These are phyloP conservation scores for Creontiades dilutus DNA, from an alignment of 2,888 invertebrate genomes.

Conservation along the genomic window DNA sequence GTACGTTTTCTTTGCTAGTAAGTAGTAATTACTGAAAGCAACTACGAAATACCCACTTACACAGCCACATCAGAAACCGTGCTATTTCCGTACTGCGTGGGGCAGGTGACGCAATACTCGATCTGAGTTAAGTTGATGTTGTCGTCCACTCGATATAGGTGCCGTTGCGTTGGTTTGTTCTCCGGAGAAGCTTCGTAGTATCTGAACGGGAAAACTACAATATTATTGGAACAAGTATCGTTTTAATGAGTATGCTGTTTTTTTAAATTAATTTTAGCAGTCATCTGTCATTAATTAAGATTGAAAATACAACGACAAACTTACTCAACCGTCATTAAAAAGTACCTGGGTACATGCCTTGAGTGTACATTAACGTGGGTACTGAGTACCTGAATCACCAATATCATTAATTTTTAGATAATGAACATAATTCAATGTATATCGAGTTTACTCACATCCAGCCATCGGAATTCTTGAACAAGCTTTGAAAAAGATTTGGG, in stretches of 20 bases:
- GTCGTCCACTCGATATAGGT: constrained; percentile 86
- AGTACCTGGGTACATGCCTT: too few relatives aligned
- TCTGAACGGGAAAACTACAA: constrained; percentile 78
- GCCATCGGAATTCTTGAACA: constrained; percentile 52
- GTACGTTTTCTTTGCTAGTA: too few relatives aligned
- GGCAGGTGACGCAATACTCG: constrained; percentile 83
- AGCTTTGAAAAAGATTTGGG: constrained; percentile 32
- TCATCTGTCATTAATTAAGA: too few relatives aligned
- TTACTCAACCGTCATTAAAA: too few relatives aligned
- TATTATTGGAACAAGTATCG: background rate
- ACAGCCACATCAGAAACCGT: constrained; percentile 60
- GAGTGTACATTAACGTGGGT: too few relatives aligned
- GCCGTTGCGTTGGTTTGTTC: constrained; percentile 88
- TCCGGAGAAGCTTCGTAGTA: constrained; percentile 91
- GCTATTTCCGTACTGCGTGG: constrained; percentile 52
- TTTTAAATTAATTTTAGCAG: too few relatives aligned
- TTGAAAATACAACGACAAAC: too few relatives aligned
- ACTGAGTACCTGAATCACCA: too few relatives aligned
- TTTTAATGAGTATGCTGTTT: too few relatives aligned
- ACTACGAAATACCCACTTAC: background rate
- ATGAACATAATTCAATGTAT: too few relatives aligned
- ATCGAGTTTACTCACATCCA: constrained; percentile 50
- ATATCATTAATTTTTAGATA: too few relatives aligned
- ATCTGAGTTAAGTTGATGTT: constrained; percentile 78
- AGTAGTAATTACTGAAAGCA: too few relatives aligned